Percentiles rank a stretch among this genome's conserved stretches.
Conservation (phyloP, 2,113 vertebrate species). For the Pagrus major region DNA sequence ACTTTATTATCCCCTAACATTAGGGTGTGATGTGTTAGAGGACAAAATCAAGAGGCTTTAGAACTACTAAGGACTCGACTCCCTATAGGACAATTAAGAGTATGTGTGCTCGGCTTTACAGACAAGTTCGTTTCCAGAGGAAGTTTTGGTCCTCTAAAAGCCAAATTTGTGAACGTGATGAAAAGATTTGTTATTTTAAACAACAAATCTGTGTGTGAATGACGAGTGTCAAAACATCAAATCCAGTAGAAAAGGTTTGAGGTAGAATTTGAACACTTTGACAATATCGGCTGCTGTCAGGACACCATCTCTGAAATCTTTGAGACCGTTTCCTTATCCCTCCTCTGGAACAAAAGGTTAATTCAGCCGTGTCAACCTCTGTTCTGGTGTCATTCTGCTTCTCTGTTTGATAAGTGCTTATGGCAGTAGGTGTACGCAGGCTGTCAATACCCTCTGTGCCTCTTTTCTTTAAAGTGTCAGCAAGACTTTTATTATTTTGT, state of each 20-base stretch:
- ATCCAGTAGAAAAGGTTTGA: not conserved
- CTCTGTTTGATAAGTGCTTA: constrained; percentile 41
- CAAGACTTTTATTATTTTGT: constrained; percentile 20
- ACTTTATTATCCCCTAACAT: constrained; percentile 11
- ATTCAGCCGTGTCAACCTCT: constrained; percentile 38
- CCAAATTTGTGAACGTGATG: not conserved
- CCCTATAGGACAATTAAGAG: not conserved
- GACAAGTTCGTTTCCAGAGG: not conserved
- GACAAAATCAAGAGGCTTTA: constrained; percentile 58
- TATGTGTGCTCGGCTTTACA: not conserved
- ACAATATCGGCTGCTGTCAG: constrained; percentile 9
- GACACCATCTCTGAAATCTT: constrained; percentile 7
- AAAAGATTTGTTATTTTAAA: not conserved
- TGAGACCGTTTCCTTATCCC: not conserved
- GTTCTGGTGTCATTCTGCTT: constrained; percentile 29
- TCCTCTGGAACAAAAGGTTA: constrained; percentile 45
- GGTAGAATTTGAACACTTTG: constrained; percentile 2
- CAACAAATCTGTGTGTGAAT: not conserved
- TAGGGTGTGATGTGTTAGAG: constrained; percentile 38
- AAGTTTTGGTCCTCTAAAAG: not conserved
- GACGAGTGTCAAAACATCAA: constrained; percentile 1
- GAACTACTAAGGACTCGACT: constrained; percentile 12
- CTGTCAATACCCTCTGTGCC: constrained; percentile 22
- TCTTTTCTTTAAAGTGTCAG: constrained; percentile 18
- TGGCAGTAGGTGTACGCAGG: constrained; percentile 14